Conservation (phyloP, 2,113 vertebrate genomes). For the Electrona antarctica region DNA sequence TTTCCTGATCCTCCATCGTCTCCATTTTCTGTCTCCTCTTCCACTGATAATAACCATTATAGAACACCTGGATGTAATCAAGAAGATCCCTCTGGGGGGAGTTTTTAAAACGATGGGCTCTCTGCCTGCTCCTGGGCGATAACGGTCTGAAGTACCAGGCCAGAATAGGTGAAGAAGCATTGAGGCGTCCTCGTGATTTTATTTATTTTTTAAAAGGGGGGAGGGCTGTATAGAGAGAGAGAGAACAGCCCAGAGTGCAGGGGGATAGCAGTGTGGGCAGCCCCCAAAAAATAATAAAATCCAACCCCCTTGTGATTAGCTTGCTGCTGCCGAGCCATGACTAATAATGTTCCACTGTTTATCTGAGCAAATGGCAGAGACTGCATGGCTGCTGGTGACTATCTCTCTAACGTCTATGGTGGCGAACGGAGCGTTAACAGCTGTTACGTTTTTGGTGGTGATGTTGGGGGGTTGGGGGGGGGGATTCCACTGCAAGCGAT, state of each 20-base stretch:
- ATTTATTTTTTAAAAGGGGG: no score
- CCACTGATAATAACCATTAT: constrained; percentile 19
- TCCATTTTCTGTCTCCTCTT: constrained; percentile 23
- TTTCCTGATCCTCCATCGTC: no score
- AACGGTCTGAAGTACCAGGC: constrained; percentile 18
- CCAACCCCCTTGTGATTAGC: constrained; percentile 15
- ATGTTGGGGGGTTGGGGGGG: no score
- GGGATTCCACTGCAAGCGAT: neutral
- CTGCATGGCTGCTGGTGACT: no score
- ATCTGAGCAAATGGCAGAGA: constrained; percentile 25
- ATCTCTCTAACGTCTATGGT: no score
- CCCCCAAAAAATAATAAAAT: constrained; percentile 10
- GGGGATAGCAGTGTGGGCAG: neutral
- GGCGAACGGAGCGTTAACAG: neutral
- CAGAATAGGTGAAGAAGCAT: neutral
- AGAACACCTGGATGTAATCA: constrained; percentile 51
- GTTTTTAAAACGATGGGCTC: constrained; percentile 28
- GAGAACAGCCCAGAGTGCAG: neutral
- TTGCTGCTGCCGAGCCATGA: constrained; percentile 33
- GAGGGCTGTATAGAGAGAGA: no score
- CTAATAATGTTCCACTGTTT: constrained; percentile 39
- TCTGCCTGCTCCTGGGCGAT: constrained; percentile 17
- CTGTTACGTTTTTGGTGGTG: neutral
- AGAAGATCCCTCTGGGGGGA: constrained; percentile 46
- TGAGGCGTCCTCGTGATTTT: neutral